A percentile compares a stretch with the other conserved stretches of the same genome.
These are phyloP conservation scores for Oncorhynchus kisutch DNA, from an alignment of 2,113 vertebrate genomes.

Conservation along the genomic window DNA sequence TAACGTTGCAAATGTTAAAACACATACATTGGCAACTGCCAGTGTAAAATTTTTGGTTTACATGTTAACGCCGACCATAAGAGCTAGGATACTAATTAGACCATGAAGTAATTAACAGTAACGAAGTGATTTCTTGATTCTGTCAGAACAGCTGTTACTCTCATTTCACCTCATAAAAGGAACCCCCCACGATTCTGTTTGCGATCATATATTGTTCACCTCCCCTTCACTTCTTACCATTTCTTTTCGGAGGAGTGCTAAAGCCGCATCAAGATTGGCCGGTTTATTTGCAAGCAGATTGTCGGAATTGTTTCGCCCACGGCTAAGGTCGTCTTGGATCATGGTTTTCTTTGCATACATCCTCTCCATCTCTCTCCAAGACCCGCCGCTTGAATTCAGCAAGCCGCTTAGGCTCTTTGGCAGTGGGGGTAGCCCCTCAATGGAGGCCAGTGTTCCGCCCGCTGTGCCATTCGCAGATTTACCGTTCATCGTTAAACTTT, in stretches of 20 bases:
- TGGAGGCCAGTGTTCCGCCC: constrained; percentile 75
- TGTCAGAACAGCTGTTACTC: neutral
- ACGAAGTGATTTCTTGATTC: too few species aligned
- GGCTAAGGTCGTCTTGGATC: constrained; percentile 95
- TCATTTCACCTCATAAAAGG: neutral
- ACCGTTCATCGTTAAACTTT: constrained; percentile 67
- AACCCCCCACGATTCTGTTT: neutral
- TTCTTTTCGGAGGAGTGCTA: constrained; percentile 92
- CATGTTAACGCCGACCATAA: too few species aligned
- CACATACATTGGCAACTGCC: too few species aligned
- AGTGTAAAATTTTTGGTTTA: too few species aligned
- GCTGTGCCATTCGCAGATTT: constrained; percentile 70
- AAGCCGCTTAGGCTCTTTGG: constrained; percentile 95
- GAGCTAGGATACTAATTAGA: too few species aligned
- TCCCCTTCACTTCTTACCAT: constrained; percentile 78
- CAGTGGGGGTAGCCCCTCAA: constrained; percentile 89
- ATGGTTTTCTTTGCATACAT: constrained; percentile 94
- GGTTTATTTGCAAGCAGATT: constrained; percentile 78
- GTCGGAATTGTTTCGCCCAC: constrained; percentile 70
- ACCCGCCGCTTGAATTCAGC: constrained; percentile 91
- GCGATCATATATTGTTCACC: neutral
- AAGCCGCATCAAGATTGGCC: constrained; percentile 91
- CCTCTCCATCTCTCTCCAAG: constrained; percentile 93
- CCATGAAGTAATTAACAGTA: too few species aligned
- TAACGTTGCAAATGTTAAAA: too few species aligned